Conservation (phyloP, 2,113 vertebrate species). For the Cephalopholis sonnerati region DNA sequence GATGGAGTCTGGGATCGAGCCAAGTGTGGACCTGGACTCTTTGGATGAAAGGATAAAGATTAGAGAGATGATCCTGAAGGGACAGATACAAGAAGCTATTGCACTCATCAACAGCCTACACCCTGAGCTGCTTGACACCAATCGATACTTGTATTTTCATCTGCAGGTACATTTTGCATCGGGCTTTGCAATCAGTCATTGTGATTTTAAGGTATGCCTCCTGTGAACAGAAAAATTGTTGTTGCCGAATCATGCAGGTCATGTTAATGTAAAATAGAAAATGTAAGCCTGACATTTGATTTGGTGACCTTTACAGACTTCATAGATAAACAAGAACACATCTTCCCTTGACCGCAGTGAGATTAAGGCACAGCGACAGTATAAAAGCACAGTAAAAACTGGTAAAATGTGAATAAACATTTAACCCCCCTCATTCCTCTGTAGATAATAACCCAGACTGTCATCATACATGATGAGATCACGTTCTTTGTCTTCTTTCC, state of each 20-base stretch:
- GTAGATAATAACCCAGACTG: neutral
- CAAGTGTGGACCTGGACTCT: constrained; percentile 96
- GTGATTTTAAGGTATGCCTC: neutral
- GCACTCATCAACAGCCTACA: constrained; percentile 97
- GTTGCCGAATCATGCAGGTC: neutral
- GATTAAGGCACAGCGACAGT: neutral
- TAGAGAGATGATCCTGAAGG: constrained; percentile 98
- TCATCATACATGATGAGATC: neutral
- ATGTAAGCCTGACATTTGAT: neutral
- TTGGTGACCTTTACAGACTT: no score
- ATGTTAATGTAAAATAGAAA: neutral
- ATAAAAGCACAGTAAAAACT: no score
- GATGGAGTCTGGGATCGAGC: constrained; percentile 98
- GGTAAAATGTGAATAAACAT: neutral
- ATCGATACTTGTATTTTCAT: constrained; percentile 97
- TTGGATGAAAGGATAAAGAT: constrained; percentile 99
- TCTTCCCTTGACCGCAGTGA: neutral
- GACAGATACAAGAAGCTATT: constrained; percentile 98
- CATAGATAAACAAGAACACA: neutral
- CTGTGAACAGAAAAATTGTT: neutral
- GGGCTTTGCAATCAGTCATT: neutral
- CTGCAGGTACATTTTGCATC: constrained; percentile 88
- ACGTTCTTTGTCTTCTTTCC: neutral
- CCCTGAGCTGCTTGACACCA: constrained; percentile 96
- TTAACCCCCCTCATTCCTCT: no score